These are phyloP conservation scores for Centropus bengalensis DNA, from an alignment of 2,113 vertebrate genomes.

Conservation along the genomic window DNA sequence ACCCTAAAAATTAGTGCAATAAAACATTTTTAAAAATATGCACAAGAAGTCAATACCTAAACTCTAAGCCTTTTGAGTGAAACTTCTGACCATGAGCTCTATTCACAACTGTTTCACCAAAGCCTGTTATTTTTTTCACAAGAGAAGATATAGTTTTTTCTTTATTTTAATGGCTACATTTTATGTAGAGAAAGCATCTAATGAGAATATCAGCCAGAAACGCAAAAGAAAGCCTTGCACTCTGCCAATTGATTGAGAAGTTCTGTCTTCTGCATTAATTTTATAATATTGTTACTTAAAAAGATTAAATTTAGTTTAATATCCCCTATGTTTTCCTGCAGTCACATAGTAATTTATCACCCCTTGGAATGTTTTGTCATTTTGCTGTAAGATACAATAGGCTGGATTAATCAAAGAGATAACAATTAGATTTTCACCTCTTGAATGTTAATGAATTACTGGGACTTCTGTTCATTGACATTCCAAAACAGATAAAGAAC, in stretches of 20 bases:
- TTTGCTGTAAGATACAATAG: slow-evolving; percentile 49
- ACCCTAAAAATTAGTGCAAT: not conserved
- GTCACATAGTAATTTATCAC: slow-evolving; percentile 48
- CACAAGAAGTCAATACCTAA: not conserved
- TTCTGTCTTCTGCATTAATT: not conserved
- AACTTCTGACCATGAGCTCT: not conserved
- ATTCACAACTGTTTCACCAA: not conserved
- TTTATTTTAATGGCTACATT: not conserved
- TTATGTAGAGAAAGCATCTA: not conserved
- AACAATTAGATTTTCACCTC: slow-evolving; percentile 44
- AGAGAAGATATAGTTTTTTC: not conserved
- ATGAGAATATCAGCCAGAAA: not conserved
- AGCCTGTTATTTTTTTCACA: not conserved
- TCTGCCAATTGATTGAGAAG: not conserved
- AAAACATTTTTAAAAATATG: not conserved
- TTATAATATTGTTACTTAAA: not conserved
- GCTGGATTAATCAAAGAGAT: slow-evolving; percentile 55
- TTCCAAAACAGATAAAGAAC: slow-evolving; percentile 47
- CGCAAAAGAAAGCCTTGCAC: not conserved
- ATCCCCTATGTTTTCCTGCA: slow-evolving; percentile 47
- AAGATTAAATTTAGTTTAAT: slow-evolving; percentile 59
- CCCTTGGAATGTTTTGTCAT: slow-evolving; percentile 35
- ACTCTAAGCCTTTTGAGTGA: not conserved
- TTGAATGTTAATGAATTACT: slow-evolving; percentile 61
- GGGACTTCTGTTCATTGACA: slow-evolving; percentile 21